Evolutionary conservation across 2,888 invertebrate species (phyloP).

Genomic region (Orthonychiurus folsomi): DNA sequence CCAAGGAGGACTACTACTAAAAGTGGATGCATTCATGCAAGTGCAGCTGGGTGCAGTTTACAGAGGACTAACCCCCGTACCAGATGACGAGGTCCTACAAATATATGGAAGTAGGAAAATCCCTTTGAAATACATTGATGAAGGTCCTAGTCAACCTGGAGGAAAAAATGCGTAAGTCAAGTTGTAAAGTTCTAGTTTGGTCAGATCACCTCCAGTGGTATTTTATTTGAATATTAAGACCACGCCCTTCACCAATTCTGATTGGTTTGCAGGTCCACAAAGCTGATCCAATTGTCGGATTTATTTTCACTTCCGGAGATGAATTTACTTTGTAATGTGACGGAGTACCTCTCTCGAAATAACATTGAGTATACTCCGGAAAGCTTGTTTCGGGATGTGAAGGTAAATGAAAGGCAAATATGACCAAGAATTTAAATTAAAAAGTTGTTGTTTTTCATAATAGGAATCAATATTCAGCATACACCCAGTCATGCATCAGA

Average conservation of each 20-base stretch:
- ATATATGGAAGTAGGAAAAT: constrained; percentile 78
- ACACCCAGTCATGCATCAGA: constrained; percentile 80
- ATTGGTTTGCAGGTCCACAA: constrained; percentile 41
- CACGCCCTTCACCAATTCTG: not conserved
- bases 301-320: constrained; percentile 95
- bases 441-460: constrained; percentile 42
- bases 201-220: not conserved
- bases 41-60: constrained; percentile 93
- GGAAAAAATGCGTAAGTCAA: constrained; percentile 25
- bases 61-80: constrained; percentile 69
- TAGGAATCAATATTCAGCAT: constrained; percentile 82
- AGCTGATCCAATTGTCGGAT: constrained; percentile 92
- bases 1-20: constrained; percentile 82
- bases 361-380: constrained; percentile 91
- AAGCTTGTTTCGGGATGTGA: constrained; percentile 87
- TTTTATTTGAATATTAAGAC: no score
- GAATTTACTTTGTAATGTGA: constrained; percentile 83
- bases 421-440: not conserved
- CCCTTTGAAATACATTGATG: constrained; percentile 71
- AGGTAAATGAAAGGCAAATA: constrained; percentile 53
- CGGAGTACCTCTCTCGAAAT: constrained; percentile 81
- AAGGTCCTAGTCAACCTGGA: constrained; percentile 48
- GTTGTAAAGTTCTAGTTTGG: constrained; percentile 9
- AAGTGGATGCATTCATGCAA: constrained; percentile 91
- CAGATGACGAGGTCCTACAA: constrained; percentile 72